A percentile compares a stretch with the other conserved stretches of the same genome.
Conservation (phyloP, 2,113 vertebrate species). For the Planiliza haematocheilus region DNA sequence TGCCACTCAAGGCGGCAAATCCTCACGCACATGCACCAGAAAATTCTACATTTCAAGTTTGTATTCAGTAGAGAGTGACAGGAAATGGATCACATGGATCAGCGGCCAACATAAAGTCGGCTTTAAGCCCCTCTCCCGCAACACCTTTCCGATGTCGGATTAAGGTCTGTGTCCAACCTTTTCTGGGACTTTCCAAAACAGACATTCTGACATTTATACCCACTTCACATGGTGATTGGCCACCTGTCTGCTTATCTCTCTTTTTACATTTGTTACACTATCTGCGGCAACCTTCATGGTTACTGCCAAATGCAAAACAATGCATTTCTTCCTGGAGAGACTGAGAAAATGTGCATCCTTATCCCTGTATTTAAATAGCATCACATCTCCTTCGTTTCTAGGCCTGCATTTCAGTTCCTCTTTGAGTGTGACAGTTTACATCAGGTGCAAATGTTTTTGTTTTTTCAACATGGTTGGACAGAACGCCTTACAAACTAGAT, state of each 20-base stretch:
- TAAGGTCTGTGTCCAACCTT: conserved; percentile 2
- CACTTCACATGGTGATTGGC: conserved; percentile 1
- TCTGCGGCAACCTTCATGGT: background rate
- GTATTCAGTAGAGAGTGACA: conserved; percentile 2
- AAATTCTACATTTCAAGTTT: conserved; percentile 2
- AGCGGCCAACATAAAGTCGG: background rate
- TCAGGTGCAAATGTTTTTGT: background rate
- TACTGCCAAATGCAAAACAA: background rate
- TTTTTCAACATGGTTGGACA: background rate
- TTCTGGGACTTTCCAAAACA: background rate
- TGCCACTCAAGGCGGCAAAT: conserved; percentile 15
- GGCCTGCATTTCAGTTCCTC: background rate
- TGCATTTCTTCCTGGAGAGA: background rate
- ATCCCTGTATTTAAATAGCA: background rate
- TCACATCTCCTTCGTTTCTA: background rate
- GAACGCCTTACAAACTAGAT: background rate
- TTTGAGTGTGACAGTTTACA: background rate
- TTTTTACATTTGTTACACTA: background rate
- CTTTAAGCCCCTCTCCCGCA: background rate
- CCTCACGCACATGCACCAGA: background rate
- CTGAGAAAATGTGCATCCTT: background rate
- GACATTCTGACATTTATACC: background rate
- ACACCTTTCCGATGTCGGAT: conserved; percentile 10
- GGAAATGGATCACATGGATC: conserved; percentile 1
- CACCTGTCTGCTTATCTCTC: background rate